These are phyloP conservation scores for Drosophila demipolita DNA, from an alignment of 2,888 invertebrate species.

Conservation along the genomic window DNA sequence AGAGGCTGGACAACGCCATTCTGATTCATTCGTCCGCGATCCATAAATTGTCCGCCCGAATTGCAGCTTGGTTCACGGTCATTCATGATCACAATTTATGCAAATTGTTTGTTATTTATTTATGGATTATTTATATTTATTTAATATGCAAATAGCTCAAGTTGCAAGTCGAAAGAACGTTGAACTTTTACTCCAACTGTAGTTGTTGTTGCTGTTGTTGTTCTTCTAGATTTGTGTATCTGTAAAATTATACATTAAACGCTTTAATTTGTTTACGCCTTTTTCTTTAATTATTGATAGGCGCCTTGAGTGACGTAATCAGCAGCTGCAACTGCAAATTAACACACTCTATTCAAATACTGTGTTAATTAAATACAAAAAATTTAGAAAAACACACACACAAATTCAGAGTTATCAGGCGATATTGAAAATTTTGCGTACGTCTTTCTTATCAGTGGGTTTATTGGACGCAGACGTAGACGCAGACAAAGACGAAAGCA, in stretches of 20 bases:
- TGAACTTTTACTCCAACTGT: slow-evolving; percentile 22
- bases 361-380: slow-evolving; percentile 21
- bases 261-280: slow-evolving; percentile 5
- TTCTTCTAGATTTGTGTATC: slow-evolving; percentile 21
- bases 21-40: slow-evolving; percentile 84
- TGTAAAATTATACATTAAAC: slow-evolving; percentile 28
- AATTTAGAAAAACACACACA: neutral
- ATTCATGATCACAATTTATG: slow-evolving; percentile 75
- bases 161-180: slow-evolving; percentile 27
- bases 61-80: slow-evolving; percentile 82
- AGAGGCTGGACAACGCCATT: slow-evolving; percentile 93
- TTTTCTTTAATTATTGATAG: slow-evolving; percentile 6
- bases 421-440: slow-evolving; percentile 4
- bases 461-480: slow-evolving; percentile 14
- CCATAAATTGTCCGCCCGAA: slow-evolving; percentile 81
- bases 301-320: slow-evolving; percentile 43
- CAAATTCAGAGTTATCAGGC: neutral
- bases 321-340: neutral
- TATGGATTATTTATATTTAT: slow-evolving; percentile 7
- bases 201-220: neutral
- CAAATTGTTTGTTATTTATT: slow-evolving; percentile 19
- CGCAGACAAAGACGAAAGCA: neutral
- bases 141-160: slow-evolving; percentile 19
- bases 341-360: slow-evolving; percentile 5
- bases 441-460: slow-evolving; percentile 35